A percentile compares a stretch with the other conserved stretches of the same genome.
Conservation (phyloP, 1,140 invertebrate genomes). For the Drosophila takahashii region DNA sequence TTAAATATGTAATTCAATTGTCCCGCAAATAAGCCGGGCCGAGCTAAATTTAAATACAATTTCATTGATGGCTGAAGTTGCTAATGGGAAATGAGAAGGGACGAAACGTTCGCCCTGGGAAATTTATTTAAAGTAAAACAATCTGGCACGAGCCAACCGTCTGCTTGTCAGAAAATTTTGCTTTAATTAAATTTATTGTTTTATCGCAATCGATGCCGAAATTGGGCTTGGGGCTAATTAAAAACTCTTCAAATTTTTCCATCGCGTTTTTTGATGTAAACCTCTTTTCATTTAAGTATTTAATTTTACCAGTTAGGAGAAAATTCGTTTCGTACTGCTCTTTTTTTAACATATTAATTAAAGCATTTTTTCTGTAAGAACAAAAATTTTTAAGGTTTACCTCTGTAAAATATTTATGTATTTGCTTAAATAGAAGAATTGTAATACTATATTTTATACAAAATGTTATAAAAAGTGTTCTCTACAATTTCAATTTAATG, state of each 20-base stretch:
- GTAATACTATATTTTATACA: too few species aligned
- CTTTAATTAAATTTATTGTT: conserved; percentile 48
- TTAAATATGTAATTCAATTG: conserved; percentile 83
- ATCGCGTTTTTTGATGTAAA: neutral
- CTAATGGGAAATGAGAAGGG: conserved; percentile 6
- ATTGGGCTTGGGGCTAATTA: neutral
- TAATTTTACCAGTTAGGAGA: neutral
- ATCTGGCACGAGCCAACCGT: conserved; percentile 29
- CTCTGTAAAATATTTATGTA: too few species aligned
- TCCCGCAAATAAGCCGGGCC: conserved; percentile 41
- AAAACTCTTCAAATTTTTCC: conserved; percentile 3
- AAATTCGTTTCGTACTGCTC: too few species aligned
- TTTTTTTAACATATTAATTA: too few species aligned
- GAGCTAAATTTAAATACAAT: conserved; percentile 68
- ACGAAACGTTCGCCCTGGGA: neutral
- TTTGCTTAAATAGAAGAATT: too few species aligned
- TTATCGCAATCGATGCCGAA: conserved; percentile 25
- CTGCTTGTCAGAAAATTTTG: conserved; percentile 3
- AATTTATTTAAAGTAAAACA: conserved; percentile 42
- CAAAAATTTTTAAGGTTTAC: too few species aligned
- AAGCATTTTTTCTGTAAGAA: too few species aligned
- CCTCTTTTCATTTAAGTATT: neutral
- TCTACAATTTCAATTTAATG: too few species aligned
- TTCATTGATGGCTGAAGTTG: conserved; percentile 27
- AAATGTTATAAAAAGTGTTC: too few species aligned